Base-by-base conservation (phyloP, 2,113 vertebrate species). In the Pelvicachromis taeniatus region DNA sequence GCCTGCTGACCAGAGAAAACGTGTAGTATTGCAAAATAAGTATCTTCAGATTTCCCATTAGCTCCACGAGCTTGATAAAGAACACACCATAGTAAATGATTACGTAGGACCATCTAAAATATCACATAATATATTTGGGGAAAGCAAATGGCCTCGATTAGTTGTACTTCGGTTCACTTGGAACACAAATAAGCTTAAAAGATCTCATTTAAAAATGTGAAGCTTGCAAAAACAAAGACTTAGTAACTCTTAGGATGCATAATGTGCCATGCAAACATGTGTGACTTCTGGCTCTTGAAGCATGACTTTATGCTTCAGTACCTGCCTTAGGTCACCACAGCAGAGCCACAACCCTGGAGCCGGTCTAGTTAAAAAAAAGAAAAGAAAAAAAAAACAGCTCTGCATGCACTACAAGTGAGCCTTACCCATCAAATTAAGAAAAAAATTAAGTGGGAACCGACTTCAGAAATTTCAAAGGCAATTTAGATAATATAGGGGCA, bases 401-500 rank as follows among this genome's bases (percentile, higher is more conserved):
- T 79, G 88, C 91, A 91, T 70, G 68, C 85, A 88, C 70, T 40
- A 55, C 83, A 82, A 85, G 55, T 83, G 5, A 78, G 87, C 63
- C 78, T 84, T 61, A 77, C 70, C 85, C 92, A 83, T 88, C 63
- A 88, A 91, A 89, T 92, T 80, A 91, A 92, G 87, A 84, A 52
- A 77, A 77, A 92, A 21, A 94, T 91, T 85, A 92, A 92, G 84
- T 80, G 81, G 56, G 89, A 91, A 88, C 80, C 70, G 42, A 84
- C 77, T 79, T 70, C 12, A 89, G 83, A 90, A 61, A 78, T 85
- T 92, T 92, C 89, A 93, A 88, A 89, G 87, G 56, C 80, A 83
- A 91, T 93, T 93, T 85, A 83, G 78, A 59, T 77, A 61, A 92
- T 88, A 85, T 85, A 23, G 80, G 89, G 77, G 73, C 87, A 88